A percentile compares a stretch with the other conserved stretches of the same genome.
Evolutionary conservation across 2,113 vertebrate species (phyloP).

Genomic region (Ancistrus triradiatus): DNA sequence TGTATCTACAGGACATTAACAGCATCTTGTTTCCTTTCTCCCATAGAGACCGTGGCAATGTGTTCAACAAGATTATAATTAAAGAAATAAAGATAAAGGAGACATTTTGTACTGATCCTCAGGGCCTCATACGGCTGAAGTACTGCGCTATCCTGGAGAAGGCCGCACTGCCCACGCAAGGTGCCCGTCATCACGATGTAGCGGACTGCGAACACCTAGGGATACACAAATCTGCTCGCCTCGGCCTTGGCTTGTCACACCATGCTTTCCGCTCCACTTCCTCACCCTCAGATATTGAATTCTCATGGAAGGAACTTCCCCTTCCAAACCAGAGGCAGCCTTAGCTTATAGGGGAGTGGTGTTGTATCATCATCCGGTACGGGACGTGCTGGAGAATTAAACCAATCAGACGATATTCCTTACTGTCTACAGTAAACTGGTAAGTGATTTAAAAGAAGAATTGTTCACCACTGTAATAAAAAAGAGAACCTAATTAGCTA

Average conservation of each 20-base stretch:
- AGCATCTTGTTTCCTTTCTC: not conserved
- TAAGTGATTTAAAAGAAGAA: no score
- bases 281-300: constrained; percentile 24
- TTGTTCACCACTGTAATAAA: not conserved
- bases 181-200: constrained; percentile 24
- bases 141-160: not conserved
- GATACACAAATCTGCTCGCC: constrained; percentile 6
- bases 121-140: not conserved
- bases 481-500: not conserved
- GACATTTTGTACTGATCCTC: constrained; percentile 4
- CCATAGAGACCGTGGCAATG: not conserved
- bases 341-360: no score
- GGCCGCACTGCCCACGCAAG: not conserved
- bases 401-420: no score
- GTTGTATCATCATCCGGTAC: no score
- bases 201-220: constrained; percentile 23
- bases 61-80: not conserved
- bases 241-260: constrained; percentile 15
- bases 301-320: not conserved
- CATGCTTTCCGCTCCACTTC: constrained; percentile 33
- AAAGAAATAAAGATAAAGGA: constrained; percentile 6
- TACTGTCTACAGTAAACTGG: no score
- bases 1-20: not conserved
- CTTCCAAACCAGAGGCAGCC: not conserved
- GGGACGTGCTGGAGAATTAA: no score